Conservation (phyloP, 2,113 vertebrate species). For the Cyrtonyx montezumae region DNA sequence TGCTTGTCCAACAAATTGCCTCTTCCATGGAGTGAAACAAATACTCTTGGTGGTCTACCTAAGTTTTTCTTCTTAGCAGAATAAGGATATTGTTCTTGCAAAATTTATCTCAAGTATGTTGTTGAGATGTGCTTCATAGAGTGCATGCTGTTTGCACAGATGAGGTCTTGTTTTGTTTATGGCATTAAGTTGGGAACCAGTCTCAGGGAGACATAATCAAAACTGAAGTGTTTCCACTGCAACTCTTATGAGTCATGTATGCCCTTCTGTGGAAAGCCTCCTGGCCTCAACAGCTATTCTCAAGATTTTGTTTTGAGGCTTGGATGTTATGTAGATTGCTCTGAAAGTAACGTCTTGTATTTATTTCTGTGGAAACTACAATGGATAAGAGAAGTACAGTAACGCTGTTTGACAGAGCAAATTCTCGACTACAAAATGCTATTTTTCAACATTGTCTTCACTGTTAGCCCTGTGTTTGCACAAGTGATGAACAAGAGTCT, state of each 20-base stretch:
- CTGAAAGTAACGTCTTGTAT: neutral
- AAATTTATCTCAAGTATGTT: neutral
- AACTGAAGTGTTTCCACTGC: neutral
- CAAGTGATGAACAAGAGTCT: too few relatives aligned
- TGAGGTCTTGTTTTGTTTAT: neutral
- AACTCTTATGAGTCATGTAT: neutral
- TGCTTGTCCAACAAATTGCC: fast-evolving
- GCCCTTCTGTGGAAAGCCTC: neutral
- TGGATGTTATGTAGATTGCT: neutral
- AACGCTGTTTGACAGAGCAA: too few relatives aligned
- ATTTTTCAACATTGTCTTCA: too few relatives aligned
- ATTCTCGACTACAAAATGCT: too few relatives aligned
- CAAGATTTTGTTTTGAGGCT: neutral
- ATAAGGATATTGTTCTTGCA: neutral
- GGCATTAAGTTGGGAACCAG: neutral
- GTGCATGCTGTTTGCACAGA: neutral
- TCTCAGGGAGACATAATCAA: neutral
- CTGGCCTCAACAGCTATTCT: neutral
- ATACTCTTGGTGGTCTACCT: neutral
- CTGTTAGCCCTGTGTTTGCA: too few relatives aligned
- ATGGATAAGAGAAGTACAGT: neutral
- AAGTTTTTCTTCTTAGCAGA: neutral
- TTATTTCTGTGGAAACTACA: neutral
- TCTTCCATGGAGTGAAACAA: neutral
- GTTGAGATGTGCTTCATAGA: neutral